phyloP scores from a whole-genome alignment of 2,797 vertebrate genomes.

The Psittacula derbiana region DNA sequence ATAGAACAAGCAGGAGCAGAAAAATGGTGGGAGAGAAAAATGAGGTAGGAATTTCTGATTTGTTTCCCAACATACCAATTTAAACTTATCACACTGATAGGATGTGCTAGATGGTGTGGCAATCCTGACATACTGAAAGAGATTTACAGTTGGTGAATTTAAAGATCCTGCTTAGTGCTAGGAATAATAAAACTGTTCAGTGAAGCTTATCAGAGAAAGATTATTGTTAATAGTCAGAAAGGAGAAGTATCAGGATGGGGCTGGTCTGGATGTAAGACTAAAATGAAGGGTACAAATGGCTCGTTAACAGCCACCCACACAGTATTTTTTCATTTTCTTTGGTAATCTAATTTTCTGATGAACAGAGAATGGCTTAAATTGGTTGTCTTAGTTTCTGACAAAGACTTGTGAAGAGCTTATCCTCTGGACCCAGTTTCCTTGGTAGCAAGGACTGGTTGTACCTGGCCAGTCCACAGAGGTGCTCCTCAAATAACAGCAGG shows the following conservation, averaged over 20 bases:
- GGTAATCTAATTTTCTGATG: slow-evolving; percentile 49
- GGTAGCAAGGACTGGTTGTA: slow-evolving; percentile 1
- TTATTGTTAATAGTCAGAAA: not conserved
- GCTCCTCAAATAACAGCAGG: not conserved
- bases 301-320: not conserved
- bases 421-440: slow-evolving; percentile 33
- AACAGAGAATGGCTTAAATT: slow-evolving; percentile 21
- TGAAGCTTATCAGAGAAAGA: not conserved
- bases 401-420: not conserved
- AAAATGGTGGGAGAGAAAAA: not conserved
- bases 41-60: not conserved
- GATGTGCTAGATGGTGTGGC: not conserved
- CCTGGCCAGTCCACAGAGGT: not conserved
- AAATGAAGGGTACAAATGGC: not conserved
- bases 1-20: not conserved
- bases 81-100: not conserved
- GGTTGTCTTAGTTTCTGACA: not conserved
- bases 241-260: not conserved
- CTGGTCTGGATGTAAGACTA: not conserved
- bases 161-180: not conserved
- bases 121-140: not conserved
- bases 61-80: not conserved
- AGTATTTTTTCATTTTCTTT: not conserved
- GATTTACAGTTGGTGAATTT: not conserved
- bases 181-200: not conserved